Percentiles rank a stretch among this genome's conserved stretches.
Evolutionary conservation across 2,797 vertebrate species (phyloP).

Genomic region (Pygocentrus nattereri): DNA sequence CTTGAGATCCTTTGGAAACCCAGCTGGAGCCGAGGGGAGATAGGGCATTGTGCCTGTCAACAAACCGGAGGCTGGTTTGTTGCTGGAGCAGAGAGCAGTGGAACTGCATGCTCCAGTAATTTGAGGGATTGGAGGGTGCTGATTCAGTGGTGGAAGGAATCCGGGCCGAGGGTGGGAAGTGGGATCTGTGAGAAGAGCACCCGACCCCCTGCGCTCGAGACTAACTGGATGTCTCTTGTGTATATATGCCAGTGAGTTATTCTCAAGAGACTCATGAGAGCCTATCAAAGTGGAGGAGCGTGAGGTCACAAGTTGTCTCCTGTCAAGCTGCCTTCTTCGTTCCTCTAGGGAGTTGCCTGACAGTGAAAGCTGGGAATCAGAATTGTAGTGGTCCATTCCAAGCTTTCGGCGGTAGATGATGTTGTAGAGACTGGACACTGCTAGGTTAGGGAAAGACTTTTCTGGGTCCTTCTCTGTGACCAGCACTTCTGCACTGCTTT

Average conservation of each 20-base stretch:
- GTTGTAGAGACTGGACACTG: slow-evolving; percentile 76
- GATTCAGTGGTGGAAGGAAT: slow-evolving; percentile 86
- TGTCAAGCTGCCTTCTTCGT: slow-evolving; percentile 69
- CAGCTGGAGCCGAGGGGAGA: slow-evolving; percentile 81
- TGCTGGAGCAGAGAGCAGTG: slow-evolving; percentile 53
- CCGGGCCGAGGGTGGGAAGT: slow-evolving; percentile 74
- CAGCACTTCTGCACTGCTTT: slow-evolving; percentile 55
- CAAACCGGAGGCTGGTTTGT: slow-evolving; percentile 69
- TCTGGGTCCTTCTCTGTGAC: slow-evolving; percentile 70
- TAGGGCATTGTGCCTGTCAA: slow-evolving; percentile 71
- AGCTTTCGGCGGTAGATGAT: slow-evolving; percentile 79
- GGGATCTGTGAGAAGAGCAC: slow-evolving; percentile 76
- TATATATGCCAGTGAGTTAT: slow-evolving; percentile 51
- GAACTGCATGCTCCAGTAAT: slow-evolving; percentile 56
- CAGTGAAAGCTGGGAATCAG: slow-evolving; percentile 77
- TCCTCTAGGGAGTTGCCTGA: slow-evolving; percentile 64
- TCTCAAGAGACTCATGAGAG: slow-evolving; percentile 77
- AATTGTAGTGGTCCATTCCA: slow-evolving; percentile 81
- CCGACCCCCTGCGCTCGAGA: slow-evolving; percentile 81
- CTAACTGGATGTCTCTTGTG: slow-evolving; percentile 70
- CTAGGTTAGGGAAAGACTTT: slow-evolving; percentile 66
- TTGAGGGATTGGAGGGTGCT: slow-evolving; percentile 69
- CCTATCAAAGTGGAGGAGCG: slow-evolving; percentile 69
- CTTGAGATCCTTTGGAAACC: slow-evolving; percentile 81
- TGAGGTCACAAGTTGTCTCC: slow-evolving; percentile 62